phyloP scores from a whole-genome alignment of 2,113 vertebrate species.

The Coracopsis vasa region DNA sequence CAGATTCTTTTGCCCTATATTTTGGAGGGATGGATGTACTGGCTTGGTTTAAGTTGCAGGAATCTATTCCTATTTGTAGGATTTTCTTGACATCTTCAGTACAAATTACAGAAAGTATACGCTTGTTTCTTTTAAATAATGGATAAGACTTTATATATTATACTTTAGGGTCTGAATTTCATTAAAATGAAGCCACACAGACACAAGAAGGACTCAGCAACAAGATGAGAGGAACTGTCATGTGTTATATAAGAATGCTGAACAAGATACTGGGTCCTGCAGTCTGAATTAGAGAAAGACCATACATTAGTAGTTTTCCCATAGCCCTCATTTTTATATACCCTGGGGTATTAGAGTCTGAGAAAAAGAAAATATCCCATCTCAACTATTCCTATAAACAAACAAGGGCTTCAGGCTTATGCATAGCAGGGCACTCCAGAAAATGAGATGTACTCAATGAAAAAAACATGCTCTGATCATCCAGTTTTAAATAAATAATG shows the following conservation, averaged over 20 bases:
- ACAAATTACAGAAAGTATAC: conserved; percentile 5
- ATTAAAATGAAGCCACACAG: conserved; percentile 24
- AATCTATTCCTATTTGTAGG: not conserved
- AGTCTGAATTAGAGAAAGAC: not conserved
- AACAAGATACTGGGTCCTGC: not conserved
- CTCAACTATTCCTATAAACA: conserved; percentile 14
- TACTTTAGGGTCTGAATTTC: conserved; percentile 29
- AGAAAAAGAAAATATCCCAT: not conserved
- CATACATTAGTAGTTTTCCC: not conserved
- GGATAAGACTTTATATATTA: conserved; percentile 27
- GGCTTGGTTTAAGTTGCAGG: not conserved
- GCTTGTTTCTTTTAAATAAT: conserved; percentile 61
- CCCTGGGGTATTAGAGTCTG: conserved; percentile 27
- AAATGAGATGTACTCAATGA: conserved; percentile 42
- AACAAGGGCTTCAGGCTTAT: conserved; percentile 9
- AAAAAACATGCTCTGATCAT: not conserved
- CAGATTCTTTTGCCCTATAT: not conserved
- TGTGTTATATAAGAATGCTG: conserved; percentile 26
- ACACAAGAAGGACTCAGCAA: not conserved
- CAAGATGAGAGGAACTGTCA: conserved; percentile 51
- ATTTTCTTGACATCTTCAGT: not conserved
- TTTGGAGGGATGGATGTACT: not conserved
- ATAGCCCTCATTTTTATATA: conserved; percentile 58
- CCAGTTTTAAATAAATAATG: conserved; percentile 64
- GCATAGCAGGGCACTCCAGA: conserved; percentile 3